Percentiles rank a stretch among this genome's conserved stretches.
phyloP scores from a whole-genome alignment of 2,113 vertebrate genomes.

The Tor tambroides region DNA sequence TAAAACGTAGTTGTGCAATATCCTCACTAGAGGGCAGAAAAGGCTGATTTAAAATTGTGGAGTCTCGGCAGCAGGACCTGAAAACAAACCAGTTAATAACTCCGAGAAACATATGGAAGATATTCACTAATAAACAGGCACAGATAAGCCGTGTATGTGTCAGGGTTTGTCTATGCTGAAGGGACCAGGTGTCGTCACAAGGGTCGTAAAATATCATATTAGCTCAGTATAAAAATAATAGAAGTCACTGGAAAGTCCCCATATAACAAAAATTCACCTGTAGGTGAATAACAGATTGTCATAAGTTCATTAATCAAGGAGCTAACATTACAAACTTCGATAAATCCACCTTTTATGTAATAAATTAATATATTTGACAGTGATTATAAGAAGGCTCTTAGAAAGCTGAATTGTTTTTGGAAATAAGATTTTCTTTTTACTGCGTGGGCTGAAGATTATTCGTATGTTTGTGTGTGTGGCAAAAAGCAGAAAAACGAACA shows the following conservation, averaged over 20 bases:
- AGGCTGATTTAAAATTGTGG: background rate
- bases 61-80: background rate
- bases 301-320: background rate
- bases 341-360: background rate
- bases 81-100: background rate
- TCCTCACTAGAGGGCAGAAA: conserved; percentile 30
- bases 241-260: background rate
- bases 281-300: background rate
- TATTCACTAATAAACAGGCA: background rate
- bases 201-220: background rate
- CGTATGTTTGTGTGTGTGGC: background rate
- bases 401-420: background rate
- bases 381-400: background rate
- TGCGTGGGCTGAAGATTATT: background rate
- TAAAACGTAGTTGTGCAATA: background rate
- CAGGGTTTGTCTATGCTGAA: background rate
- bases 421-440: background rate
- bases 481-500: background rate
- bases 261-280: background rate
- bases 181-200: background rate
- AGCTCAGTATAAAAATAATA: background rate
- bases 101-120: background rate
- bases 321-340: background rate
- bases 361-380: background rate
- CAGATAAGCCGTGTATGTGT: background rate